Base-by-base conservation (phyloP, 2,113 vertebrate species). In the Microtus richardsoni region DNA sequence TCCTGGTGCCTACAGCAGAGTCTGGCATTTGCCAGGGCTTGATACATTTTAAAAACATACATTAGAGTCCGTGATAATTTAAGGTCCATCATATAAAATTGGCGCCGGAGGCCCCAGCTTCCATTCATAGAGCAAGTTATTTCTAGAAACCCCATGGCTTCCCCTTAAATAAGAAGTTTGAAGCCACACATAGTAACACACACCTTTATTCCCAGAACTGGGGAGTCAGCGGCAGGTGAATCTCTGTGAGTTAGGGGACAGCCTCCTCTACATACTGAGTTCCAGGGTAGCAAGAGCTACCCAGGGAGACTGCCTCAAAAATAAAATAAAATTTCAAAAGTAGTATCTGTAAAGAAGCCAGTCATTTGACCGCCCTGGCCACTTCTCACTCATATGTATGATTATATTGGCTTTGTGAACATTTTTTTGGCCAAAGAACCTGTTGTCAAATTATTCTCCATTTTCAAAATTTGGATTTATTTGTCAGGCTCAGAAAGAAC, bases 361-460 rank as follows among this genome's bases (percentile, higher is more conserved):
- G 44, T 47, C 24, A 24, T 30, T 11, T 7, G 2, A 4, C 8
- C 28, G 30, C 24, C 52, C 66, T 19, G 33, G 33, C 36, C 52
- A 24, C 60, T 7, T 2, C 36, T 83, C 71, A 47, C 41, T 73
- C 62, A 5, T 0, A 1, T 66, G 3, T n/a, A 17, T 87, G 60
- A 13, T 49, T 47, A 30, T 33, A 33, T 64, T 82, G 41, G 11
- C 75, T 95, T 83, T 88, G 78, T 47, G 36, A 58, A 52, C 71
- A 19, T 89, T 78, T 92, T 78, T 92, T 84, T 68, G 86, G 52
- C 89, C 66, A 19, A 30, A 94, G 86, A 78, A 52, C 62, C 47
- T 86, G 28, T 87, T 73, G 82, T 92, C 47, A 54, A 62, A 28
- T 73, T 49, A 39, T 70, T 83, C 62, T 74, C 22, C 41, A n/a